Conservation (phyloP, 2,113 vertebrate species). For the Oriolus oriolus region DNA sequence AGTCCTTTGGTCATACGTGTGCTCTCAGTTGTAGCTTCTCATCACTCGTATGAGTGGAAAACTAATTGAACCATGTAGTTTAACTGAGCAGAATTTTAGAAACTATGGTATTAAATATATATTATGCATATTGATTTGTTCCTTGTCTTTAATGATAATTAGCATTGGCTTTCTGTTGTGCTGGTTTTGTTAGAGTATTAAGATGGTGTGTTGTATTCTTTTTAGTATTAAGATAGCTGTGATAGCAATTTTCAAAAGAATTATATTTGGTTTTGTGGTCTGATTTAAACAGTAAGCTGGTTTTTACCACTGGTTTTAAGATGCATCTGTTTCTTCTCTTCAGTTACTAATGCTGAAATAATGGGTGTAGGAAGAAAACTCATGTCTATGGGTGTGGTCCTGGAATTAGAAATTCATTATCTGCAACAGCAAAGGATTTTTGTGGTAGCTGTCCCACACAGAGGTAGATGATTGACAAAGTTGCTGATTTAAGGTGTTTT, state of each 20-base stretch:
- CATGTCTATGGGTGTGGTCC: neutral
- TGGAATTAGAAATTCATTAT: neutral
- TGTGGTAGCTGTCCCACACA: neutral
- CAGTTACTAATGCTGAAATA: neutral
- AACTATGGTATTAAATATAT: neutral
- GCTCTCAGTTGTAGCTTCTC: neutral
- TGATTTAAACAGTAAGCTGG: neutral
- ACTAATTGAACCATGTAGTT: neutral
- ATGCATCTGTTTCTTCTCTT: neutral
- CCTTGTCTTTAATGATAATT: neutral
- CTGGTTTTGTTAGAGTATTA: neutral
- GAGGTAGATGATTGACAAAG: neutral
- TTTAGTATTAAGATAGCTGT: neutral
- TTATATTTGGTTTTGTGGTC: neutral
- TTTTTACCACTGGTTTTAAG: neutral
- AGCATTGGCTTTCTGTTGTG: neutral
- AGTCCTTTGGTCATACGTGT: neutral
- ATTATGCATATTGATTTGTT: neutral
- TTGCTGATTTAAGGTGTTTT: neutral
- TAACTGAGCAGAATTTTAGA: neutral
- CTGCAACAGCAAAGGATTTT: neutral
- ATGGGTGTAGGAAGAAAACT: neutral
- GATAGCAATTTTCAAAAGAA: neutral
- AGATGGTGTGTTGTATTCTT: neutral
- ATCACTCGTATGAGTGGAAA: rapidly evolving